Base-by-base conservation (phyloP, 2,113 vertebrate species). In the Platysteira castanea region DNA sequence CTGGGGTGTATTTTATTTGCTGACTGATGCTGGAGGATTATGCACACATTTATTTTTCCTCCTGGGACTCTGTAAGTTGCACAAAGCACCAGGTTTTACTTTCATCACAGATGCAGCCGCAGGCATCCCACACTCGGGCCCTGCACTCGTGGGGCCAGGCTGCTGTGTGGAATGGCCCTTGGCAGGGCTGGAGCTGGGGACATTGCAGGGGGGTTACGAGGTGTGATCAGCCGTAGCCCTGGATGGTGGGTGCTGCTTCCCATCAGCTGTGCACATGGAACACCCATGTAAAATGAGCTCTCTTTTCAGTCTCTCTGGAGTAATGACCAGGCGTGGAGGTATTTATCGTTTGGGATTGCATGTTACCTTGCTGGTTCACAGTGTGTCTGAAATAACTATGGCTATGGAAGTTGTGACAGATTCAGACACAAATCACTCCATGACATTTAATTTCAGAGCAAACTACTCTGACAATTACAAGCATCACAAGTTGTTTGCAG, bases 371-470 rank as follows among this genome's bases (percentile, higher is more conserved):
- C 87, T 54, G 63, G n/a, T 39, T 73, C 69, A 67, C 42, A 41
- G 54, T 10, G 80, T 92, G 96, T 87, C 92, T 95, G 94, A 82
- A 87, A 56, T 92, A 87, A 85, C 97, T 91, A 84, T 8, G n/a
- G 69, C 87, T 82, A 1, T 93, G 87, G 89, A 94, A 87, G 78
- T 64, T 15, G 68, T 64, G 74, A 76, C 92, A 87, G 81, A 76
- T 79, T 20, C 78, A 84, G 78, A 47, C 89, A 84, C 80, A 94
- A 90, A 93, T 96, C 84, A 59, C 85, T 73, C 67, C 5, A 2
- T 67, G 96, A 87, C 85, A 84, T 81, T 96, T 90, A 49, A 93
- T 97, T 97, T 84, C 83, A 71, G 67, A 85, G 73, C 71, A 86
- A 90, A 64, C 82, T 31, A 54, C 91, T 87, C 93, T 78, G 82